Percentiles rank a stretch among this genome's conserved stretches.
phyloP scores from a whole-genome alignment of 2,888 invertebrate genomes.

The Tinea trinotella region DNA sequence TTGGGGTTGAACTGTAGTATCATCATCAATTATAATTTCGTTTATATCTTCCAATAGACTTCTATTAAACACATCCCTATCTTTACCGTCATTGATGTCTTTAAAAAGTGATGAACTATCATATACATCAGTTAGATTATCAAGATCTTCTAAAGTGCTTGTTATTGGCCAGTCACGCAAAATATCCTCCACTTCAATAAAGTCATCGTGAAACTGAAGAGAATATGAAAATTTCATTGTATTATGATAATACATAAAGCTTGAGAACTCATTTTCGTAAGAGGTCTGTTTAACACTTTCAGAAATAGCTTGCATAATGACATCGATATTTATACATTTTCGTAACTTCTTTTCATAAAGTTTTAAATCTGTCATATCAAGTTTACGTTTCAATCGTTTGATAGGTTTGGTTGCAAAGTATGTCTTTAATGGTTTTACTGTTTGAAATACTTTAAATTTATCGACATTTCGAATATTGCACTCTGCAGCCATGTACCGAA shows the following conservation, averaged over 20 bases:
- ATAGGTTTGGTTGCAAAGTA: slow-evolving; percentile 31
- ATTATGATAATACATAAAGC: slow-evolving; percentile 44
- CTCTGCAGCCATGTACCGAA: too few species aligned
- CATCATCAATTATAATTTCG: slow-evolving; percentile 30
- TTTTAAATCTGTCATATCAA: slow-evolving; percentile 32
- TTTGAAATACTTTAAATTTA: slow-evolving; percentile 24
- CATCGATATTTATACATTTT: slow-evolving; percentile 56
- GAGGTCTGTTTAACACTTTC: slow-evolving; percentile 31
- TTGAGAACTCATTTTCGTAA: slow-evolving; percentile 45
- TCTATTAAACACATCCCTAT: neutral
- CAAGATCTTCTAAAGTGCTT: slow-evolving; percentile 20
- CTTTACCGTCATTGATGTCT: neutral
- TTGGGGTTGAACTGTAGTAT: slow-evolving; percentile 22
- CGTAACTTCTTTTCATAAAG: slow-evolving; percentile 39
- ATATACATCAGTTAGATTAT: neutral
- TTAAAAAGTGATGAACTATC: neutral
- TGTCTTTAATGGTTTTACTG: slow-evolving; percentile 39
- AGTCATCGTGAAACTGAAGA: slow-evolving; percentile 48
- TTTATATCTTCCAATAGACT: slow-evolving; percentile 49
- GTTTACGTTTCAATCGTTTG: slow-evolving; percentile 43
- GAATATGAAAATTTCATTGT: slow-evolving; percentile 55
- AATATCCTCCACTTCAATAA: slow-evolving; percentile 37
- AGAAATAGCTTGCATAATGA: slow-evolving; percentile 35
- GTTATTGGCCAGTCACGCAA: slow-evolving; percentile 47
- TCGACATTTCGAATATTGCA: too few species aligned